These are phyloP conservation scores for Cromileptes altivelis DNA, from an alignment of 2,113 vertebrate genomes.

Conservation along the genomic window DNA sequence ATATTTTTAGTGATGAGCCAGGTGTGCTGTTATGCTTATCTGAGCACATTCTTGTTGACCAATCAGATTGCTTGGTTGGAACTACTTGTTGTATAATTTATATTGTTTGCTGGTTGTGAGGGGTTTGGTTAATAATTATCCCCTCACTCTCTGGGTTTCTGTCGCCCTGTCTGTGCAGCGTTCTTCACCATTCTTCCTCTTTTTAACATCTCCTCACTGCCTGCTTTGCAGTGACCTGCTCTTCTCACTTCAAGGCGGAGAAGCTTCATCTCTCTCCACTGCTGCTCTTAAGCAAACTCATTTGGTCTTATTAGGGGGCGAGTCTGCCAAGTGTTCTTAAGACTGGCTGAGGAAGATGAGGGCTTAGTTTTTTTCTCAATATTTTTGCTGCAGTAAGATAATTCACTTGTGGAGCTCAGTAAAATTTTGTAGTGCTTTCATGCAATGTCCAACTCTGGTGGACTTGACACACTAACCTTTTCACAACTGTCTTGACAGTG, in stretches of 20 bases:
- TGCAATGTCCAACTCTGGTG: too few relatives aligned
- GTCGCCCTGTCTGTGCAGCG: too few relatives aligned
- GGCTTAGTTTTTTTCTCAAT: neutral
- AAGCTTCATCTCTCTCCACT: conserved; percentile 34
- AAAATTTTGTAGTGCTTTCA: too few relatives aligned
- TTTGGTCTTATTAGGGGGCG: conserved; percentile 59
- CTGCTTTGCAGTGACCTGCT: neutral
- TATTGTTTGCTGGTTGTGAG: neutral
- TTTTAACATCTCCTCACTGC: neutral
- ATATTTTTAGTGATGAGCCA: too few relatives aligned
- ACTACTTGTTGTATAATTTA: neutral
- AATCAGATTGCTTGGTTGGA: too few relatives aligned
- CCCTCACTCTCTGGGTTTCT: neutral
- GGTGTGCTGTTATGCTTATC: too few relatives aligned
- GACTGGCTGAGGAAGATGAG: neutral
- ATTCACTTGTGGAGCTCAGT: too few relatives aligned
- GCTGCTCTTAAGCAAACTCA: conserved; percentile 67
- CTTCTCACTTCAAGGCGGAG: neutral
- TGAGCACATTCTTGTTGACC: too few relatives aligned
- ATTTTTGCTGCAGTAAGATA: too few relatives aligned
- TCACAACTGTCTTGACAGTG: too few relatives aligned
- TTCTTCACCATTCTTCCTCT: neutral
- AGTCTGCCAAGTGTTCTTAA: conserved; percentile 40
- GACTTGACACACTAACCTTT: too few relatives aligned
- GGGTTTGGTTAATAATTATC: neutral